Percentiles rank a stretch among this genome's conserved stretches.
Evolutionary conservation across 2,113 vertebrate species (phyloP).

Genomic region (Fulmarus glacialis): DNA sequence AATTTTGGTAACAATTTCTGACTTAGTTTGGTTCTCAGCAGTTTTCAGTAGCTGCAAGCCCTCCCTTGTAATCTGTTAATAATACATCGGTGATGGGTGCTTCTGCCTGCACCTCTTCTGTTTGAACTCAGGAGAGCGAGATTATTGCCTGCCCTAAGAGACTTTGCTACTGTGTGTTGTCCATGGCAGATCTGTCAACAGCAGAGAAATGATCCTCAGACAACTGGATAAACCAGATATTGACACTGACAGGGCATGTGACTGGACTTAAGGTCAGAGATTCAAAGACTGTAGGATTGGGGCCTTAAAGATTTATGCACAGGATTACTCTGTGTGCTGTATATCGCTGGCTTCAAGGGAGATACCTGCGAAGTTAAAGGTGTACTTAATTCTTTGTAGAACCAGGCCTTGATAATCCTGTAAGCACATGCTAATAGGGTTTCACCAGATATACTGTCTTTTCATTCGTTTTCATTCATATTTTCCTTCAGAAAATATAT

Average conservation of each 20-base stretch:
- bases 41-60: conserved; percentile 85
- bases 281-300: not conserved
- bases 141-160: not conserved
- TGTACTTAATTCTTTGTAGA: not conserved
- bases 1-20: conserved; percentile 53
- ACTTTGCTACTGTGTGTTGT: not conserved
- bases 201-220: conserved; percentile 41
- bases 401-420: not conserved
- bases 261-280: conserved; percentile 37
- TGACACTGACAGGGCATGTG: not conserved
- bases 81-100: conserved; percentile 80
- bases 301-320: not conserved
- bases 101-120: conserved; percentile 72
- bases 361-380: not conserved
- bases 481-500: not conserved
- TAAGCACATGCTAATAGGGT: not conserved
- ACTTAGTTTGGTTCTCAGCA: conserved; percentile 73
- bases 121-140: conserved; percentile 55
- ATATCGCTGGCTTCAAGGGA: not conserved
- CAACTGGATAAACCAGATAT: conserved; percentile 34
- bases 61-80: conserved; percentile 80
- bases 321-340: not conserved
- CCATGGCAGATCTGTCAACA: not conserved
- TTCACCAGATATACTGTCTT: not conserved
- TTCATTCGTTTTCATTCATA: too few relatives aligned